Percentiles rank a stretch among this genome's conserved stretches.
Evolutionary conservation across 2,888 invertebrate species (phyloP).

Genomic region (Sarcophaga variegata): DNA sequence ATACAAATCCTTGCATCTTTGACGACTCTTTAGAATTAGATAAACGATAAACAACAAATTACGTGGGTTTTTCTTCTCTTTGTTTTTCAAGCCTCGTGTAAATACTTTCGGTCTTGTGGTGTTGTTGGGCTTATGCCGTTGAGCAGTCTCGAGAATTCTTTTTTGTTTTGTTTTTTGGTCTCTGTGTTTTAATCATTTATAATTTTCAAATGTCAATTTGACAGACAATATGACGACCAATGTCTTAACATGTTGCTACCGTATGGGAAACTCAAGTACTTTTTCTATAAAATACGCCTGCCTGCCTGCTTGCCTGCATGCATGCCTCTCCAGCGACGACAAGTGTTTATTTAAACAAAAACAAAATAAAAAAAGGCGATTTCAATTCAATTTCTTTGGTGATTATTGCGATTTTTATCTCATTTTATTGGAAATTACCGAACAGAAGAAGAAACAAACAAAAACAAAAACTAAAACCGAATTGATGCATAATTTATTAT

Average conservation of each 20-base stretch:
- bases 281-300: slow-evolving; percentile 26
- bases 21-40: slow-evolving; percentile 7
- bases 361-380: background rate
- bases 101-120: slow-evolving; percentile 26
- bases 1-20: background rate
- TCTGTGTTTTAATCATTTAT: slow-evolving; percentile 48
- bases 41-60: slow-evolving; percentile 41
- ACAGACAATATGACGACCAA: slow-evolving; percentile 72
- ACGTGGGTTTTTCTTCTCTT: slow-evolving; percentile 58
- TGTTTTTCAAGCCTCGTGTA: slow-evolving; percentile 55
- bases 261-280: slow-evolving; percentile 64
- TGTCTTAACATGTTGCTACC: slow-evolving; percentile 70
- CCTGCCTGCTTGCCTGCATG: background rate
- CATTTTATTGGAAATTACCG: slow-evolving; percentile 63
- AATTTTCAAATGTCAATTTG: slow-evolving; percentile 71
- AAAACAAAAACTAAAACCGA: slow-evolving; percentile 9
- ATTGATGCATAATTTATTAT: slow-evolving; percentile 69
- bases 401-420: slow-evolving; percentile 66
- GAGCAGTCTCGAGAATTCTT: background rate
- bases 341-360: slow-evolving; percentile 38
- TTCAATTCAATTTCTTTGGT: background rate
- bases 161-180: background rate
- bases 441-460: background rate
- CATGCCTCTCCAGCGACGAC: background rate
- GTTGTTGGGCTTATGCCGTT: background rate